phyloP scores from a whole-genome alignment of 2,888 invertebrate genomes.

The Lordiphosa andalusiaca region DNA sequence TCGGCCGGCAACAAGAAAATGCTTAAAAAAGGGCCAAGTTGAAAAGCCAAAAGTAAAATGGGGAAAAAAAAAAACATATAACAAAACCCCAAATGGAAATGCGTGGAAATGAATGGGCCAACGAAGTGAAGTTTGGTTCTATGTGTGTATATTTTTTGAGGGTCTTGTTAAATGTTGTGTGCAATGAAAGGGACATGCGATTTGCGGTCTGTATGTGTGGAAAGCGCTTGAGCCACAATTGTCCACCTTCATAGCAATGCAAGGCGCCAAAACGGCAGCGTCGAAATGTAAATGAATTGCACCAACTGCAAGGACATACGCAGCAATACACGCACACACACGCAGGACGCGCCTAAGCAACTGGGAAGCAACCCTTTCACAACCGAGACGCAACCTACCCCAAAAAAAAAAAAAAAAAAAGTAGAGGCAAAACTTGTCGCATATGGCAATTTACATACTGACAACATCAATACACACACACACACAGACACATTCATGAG shows the following conservation, averaged over 20 bases:
- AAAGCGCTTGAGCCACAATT: slow-evolving; percentile 58
- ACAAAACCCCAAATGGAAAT: slow-evolving; percentile 16
- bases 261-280: slow-evolving; percentile 43
- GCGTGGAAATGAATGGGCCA: slow-evolving; percentile 26
- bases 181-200: slow-evolving; percentile 65
- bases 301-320: slow-evolving; percentile 73
- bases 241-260: slow-evolving; percentile 53
- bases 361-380: slow-evolving; percentile 63
- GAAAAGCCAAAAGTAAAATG: slow-evolving; percentile 29
- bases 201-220: slow-evolving; percentile 24
- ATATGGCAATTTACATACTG: slow-evolving; percentile 71
- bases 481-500: slow-evolving; percentile 1
- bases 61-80: slow-evolving; percentile 9
- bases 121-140: slow-evolving; percentile 12
- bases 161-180: slow-evolving; percentile 58
- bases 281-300: slow-evolving; percentile 75
- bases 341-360: slow-evolving; percentile 35
- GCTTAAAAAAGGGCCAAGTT: slow-evolving; percentile 27
- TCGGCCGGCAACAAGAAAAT: slow-evolving; percentile 62
- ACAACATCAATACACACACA: slow-evolving; percentile 57
- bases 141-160: slow-evolving; percentile 41
- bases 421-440: slow-evolving; percentile 35
- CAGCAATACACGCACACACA: slow-evolving; percentile 41
- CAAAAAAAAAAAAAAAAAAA: slow-evolving; percentile 54
- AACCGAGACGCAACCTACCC: slow-evolving; percentile 62